phyloP scores from a whole-genome alignment of 2,113 vertebrate species.

The Hucho hucho region DNA sequence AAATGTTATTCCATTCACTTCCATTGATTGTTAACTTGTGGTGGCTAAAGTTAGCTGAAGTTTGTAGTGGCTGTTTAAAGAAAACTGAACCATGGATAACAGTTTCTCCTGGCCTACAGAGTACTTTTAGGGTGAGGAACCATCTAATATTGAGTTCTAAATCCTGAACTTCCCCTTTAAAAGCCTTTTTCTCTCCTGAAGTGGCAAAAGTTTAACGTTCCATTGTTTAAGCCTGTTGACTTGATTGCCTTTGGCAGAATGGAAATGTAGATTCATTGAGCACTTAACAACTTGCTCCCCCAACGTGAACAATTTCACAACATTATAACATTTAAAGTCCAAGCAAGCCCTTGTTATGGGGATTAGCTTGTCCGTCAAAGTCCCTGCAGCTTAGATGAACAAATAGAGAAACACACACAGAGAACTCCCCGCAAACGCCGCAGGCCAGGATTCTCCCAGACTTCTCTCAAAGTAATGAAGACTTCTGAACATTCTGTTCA shows the following conservation, averaged over 20 bases:
- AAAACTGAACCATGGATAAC: too few species aligned
- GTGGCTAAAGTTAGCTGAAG: too few species aligned
- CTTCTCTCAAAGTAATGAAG: too few species aligned
- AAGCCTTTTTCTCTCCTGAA: neutral
- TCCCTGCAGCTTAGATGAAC: neutral
- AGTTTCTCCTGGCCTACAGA: too few species aligned
- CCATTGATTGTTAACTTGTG: too few species aligned
- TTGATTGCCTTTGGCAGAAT: slow-evolving; percentile 27
- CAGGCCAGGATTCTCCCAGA: neutral
- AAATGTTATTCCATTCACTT: too few species aligned
- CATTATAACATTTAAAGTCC: neutral
- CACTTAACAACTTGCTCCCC: neutral
- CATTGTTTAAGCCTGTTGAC: slow-evolving; percentile 5
- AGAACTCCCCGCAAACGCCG: neutral
- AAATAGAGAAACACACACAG: neutral
- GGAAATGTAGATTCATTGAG: slow-evolving; percentile 30
- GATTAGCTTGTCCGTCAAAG: slow-evolving; percentile 5
- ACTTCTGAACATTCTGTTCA: too few species aligned
- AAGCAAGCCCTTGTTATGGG: neutral
- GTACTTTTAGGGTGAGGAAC: too few species aligned
- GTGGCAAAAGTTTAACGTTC: neutral
- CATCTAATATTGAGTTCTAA: too few species aligned
- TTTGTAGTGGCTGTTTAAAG: too few species aligned
- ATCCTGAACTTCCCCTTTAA: too few species aligned
- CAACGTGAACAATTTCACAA: neutral